A percentile compares a stretch with the other conserved stretches of the same genome.
These are phyloP conservation scores for Tetragonula carbonaria DNA, from an alignment of 2,888 invertebrate species.

Conservation along the genomic window DNA sequence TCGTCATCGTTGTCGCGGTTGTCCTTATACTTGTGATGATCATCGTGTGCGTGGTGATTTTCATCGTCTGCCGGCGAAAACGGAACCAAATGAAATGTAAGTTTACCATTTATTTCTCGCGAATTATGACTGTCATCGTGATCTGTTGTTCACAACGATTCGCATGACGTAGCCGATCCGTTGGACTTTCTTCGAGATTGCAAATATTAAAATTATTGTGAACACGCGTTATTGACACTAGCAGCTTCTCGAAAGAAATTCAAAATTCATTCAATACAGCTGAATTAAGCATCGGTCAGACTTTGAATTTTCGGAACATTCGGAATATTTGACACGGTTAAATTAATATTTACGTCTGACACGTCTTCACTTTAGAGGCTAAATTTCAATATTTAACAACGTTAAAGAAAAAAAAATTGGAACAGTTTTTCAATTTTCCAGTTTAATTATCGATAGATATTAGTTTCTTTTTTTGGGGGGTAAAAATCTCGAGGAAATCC, in stretches of 20 bases:
- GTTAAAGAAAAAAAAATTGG: too few species aligned
- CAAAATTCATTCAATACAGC: neutral
- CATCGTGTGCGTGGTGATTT: slow-evolving; percentile 93
- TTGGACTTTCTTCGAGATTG: slow-evolving; percentile 42
- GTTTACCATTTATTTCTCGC: slow-evolving; percentile 79
- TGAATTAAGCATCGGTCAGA: too few species aligned
- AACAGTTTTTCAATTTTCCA: too few species aligned
- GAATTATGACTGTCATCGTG: slow-evolving; percentile 36
- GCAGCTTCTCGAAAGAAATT: neutral
- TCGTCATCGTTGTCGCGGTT: slow-evolving; percentile 89
- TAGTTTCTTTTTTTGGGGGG: too few species aligned
- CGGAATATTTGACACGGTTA: too few species aligned
- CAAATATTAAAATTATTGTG: too few species aligned
- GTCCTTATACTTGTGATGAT: slow-evolving; percentile 89
- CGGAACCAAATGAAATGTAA: slow-evolving; percentile 93
- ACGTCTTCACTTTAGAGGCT: too few species aligned
- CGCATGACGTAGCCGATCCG: slow-evolving; percentile 58
- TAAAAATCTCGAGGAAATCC: slow-evolving; percentile 44
- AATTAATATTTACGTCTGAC: too few species aligned
- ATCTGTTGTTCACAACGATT: slow-evolving; percentile 49
- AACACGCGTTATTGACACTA: neutral
- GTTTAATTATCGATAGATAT: too few species aligned
- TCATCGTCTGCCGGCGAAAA: slow-evolving; percentile 93
- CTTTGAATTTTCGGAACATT: too few species aligned
- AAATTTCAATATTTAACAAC: too few species aligned